phyloP scores from a whole-genome alignment of 2,888 invertebrate species.

The Norana najaformis region DNA sequence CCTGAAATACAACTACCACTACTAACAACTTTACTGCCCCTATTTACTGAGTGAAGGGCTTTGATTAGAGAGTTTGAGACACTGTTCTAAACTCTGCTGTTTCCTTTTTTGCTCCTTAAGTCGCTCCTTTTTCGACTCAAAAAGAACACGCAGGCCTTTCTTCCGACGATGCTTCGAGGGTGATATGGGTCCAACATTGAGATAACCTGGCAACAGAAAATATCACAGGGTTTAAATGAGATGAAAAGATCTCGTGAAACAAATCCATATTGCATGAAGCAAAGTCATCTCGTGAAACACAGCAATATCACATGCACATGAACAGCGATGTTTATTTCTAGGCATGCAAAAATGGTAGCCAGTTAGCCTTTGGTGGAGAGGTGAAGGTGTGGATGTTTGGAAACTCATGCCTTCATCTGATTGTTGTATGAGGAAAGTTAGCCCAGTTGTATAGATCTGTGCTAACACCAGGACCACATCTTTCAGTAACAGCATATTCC shows the following conservation, averaged over 20 bases:
- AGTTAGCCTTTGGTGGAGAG: not conserved
- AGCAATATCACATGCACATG: not conserved
- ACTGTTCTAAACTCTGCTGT: slow-evolving; percentile 19
- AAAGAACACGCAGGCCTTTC: slow-evolving; percentile 8
- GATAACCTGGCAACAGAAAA: slow-evolving; percentile 25
- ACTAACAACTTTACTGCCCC: not conserved
- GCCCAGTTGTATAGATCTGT: not conserved
- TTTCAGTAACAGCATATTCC: not conserved
- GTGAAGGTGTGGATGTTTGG: not conserved
- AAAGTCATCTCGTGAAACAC: not conserved
- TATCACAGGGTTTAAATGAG: not conserved
- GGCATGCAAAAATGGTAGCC: not conserved
- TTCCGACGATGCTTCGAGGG: slow-evolving; percentile 29
- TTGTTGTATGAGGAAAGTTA: not conserved
- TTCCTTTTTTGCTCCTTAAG: not conserved
- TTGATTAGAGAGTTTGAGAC: not conserved
- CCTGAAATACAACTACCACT: not conserved
- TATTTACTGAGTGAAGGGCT: not conserved
- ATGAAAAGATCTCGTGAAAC: not conserved
- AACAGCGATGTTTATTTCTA: not conserved
- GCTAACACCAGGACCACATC: not conserved
- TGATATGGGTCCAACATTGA: not conserved
- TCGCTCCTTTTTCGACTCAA: slow-evolving; percentile 18
- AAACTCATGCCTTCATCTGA: not conserved
- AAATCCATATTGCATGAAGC: not conserved